Base-by-base conservation (phyloP, 2,797 vertebrate genomes). In the Notamacropus eugenii region DNA sequence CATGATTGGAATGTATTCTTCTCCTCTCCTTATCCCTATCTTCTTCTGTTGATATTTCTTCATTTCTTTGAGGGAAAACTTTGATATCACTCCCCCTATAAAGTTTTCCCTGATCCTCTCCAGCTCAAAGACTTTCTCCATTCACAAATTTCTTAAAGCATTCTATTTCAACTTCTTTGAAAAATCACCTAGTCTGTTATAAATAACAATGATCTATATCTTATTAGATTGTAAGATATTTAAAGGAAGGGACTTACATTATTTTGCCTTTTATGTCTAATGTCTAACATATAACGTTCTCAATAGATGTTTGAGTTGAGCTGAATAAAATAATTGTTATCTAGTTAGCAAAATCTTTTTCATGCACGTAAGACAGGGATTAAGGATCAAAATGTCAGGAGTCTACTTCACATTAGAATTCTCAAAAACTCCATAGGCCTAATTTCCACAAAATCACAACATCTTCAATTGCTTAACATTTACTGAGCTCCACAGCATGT, bases 321-420 rank as follows among this genome's bases (percentile, higher is more conserved):
- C 19, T 74, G 34, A 74, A 74, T n/a, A n/a, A 74, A 74, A 74
- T 74, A 74, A 74, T n/a, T n/a, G 13, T 67, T 67, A 67, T 67
- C 62, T n/a, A n/a, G 34, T n/a, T 67, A 67, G 62, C 62, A 67
- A 67, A 67, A 67, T n/a, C 34, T 74, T n/a, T n/a, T 74, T 74
- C 14, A 74, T n/a, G 62, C 5, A 74, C 62, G 40, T 74, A 74
- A 74, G 34, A n/a, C 62, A 67, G 34, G 34, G 34, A 62, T 29
- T 59, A 93, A 95, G n/a, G 29, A 96, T 96, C 54, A 90, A 97
- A 97, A 93, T 95, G 92, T 56, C 91, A 97, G 57, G 56, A 96
- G 46, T 1, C 24, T 94, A 62, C 55, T 96, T 97, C 58, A 95
- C 10, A 93, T 82, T 67, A 92, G 52, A 93, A 55, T 92, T 96